These are phyloP conservation scores for Microplitis demolitor DNA, from an alignment of 1,140 invertebrate species.

Conservation along the genomic window DNA sequence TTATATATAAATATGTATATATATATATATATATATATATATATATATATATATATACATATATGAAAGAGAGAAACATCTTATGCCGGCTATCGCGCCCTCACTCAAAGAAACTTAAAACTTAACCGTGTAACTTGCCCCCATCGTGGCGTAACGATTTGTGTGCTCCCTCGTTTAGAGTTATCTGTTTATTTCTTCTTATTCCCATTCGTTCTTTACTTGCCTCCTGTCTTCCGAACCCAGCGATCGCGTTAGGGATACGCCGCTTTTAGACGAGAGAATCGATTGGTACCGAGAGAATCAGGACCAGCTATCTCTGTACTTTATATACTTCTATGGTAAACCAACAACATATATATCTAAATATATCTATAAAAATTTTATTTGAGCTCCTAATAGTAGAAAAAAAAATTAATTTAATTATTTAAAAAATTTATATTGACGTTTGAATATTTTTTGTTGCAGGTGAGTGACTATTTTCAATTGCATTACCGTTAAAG, in stretches of 20 bases:
- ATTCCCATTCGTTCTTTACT: not conserved
- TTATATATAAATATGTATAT: not conserved
- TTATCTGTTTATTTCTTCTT: not conserved
- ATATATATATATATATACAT: no score
- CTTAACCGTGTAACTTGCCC: constrained; percentile 12
- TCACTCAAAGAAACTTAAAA: constrained; percentile 17
- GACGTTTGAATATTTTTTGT: constrained; percentile 22
- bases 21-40: not conserved
- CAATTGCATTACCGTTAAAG: constrained; percentile 22
- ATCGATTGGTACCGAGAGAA: not conserved
- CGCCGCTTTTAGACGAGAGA: not conserved
- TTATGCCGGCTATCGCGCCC: constrained; percentile 8
- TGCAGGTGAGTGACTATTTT: constrained; percentile 26
- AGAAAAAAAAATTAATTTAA: not conserved
- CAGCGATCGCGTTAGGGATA: constrained; percentile 5
- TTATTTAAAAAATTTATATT: not conserved
- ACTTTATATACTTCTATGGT: not conserved
- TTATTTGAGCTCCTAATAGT: not conserved
- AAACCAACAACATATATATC: not conserved
- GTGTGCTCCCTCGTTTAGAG: not conserved
- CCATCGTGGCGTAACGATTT: constrained; percentile 16
- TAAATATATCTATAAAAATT: not conserved
- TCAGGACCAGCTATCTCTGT: no score
- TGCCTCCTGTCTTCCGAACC: not conserved
- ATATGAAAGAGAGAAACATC: constrained; percentile 13